Evolutionary conservation across 1,140 invertebrate species (phyloP).

Genomic region (Chironomus tepperi): DNA sequence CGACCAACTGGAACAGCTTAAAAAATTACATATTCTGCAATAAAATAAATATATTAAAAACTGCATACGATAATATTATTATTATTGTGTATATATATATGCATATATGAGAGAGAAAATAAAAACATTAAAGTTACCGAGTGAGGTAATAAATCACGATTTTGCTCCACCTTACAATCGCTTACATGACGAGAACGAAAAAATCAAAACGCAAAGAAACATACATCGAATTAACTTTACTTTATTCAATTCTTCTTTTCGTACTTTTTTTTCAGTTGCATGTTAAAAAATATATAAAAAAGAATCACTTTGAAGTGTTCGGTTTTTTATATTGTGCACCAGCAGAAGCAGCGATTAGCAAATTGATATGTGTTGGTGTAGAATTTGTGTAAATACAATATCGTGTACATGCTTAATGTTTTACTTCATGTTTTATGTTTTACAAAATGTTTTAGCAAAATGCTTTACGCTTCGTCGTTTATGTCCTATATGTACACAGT

Average conservation of each 20-base stretch:
- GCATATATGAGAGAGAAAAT: no score
- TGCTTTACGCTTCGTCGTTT: background rate
- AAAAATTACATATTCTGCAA: background rate
- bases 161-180: conserved; percentile 5
- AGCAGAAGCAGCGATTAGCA: conserved; percentile 2
- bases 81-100: no score
- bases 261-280: no score
- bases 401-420: conserved; percentile 1
- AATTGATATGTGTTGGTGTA: background rate
- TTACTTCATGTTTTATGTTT: background rate
- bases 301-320: background rate
- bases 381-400: background rate
- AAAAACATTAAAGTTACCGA: background rate
- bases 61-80: no score
- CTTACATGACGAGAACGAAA: conserved; percentile 5
- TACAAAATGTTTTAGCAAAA: conserved; percentile 9
- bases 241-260: background rate
- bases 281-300: background rate
- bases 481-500: background rate
- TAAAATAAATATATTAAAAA: no score
- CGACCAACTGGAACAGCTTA: background rate
- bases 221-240: conserved; percentile 8
- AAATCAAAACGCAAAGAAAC: conserved; percentile 8
- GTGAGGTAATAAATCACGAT: conserved; percentile 8
- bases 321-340: background rate